Percentiles rank a stretch among this genome's conserved stretches.
These are phyloP conservation scores for Hippopotamus amphibius DNA, from an alignment of 2,113 vertebrate species.

Conservation along the genomic window DNA sequence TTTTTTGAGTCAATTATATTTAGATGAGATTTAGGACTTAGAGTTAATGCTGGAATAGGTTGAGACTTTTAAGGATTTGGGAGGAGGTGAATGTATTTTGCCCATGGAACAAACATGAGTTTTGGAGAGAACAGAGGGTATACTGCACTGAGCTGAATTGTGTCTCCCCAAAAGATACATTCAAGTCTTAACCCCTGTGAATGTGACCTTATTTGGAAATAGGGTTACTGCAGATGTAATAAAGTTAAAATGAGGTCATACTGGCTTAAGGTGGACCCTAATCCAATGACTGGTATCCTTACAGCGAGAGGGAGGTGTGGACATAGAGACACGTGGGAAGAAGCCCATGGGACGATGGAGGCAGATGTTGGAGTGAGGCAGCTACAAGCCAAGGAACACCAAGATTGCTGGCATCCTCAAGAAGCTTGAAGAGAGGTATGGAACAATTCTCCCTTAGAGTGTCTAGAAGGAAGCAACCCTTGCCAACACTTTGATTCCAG, in stretches of 20 bases:
- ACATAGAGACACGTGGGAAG: neutral
- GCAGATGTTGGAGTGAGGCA: neutral
- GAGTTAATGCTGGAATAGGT: neutral
- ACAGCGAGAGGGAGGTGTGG: neutral
- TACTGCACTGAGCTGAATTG: neutral
- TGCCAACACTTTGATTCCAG: neutral
- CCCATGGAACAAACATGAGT: neutral
- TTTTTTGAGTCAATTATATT: neutral
- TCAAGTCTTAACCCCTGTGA: neutral
- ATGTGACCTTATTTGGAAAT: neutral
- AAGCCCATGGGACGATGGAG: neutral
- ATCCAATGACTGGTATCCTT: neutral
- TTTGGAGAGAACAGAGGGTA: neutral
- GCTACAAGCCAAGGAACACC: neutral
- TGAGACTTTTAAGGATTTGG: neutral
- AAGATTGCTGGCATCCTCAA: neutral
- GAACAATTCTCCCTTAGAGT: neutral
- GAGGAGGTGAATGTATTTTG: neutral
- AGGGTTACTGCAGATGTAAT: neutral
- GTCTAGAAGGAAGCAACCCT: conserved; percentile 9
- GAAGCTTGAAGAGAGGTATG: neutral
- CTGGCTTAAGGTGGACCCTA: neutral
- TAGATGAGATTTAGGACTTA: conserved; percentile 39
- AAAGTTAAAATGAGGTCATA: neutral
- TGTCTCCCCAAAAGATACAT: neutral